A percentile compares a stretch with the other conserved stretches of the same genome.
Conservation (phyloP, 2,888 invertebrate genomes). For the Lissocephala sabroskyi region DNA sequence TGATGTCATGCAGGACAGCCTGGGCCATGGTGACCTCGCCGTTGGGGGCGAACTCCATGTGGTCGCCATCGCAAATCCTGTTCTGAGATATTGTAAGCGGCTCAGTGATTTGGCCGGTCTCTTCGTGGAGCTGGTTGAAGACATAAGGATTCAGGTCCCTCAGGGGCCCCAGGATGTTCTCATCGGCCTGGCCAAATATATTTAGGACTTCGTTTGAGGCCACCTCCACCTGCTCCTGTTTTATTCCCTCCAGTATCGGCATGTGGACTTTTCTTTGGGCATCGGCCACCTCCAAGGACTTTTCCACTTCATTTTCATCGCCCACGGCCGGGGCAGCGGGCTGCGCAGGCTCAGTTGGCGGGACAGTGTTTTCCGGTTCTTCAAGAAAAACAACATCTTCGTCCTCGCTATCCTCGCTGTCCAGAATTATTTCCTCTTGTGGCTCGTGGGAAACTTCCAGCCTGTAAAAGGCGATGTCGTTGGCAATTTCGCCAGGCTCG, state of each 20-base stretch:
- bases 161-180: slow-evolving; percentile 38
- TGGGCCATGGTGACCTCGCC: slow-evolving; percentile 47
- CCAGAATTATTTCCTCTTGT: background rate
- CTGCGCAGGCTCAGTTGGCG: no score
- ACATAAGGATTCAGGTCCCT: slow-evolving; percentile 54
- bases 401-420: slow-evolving; percentile 26
- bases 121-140: slow-evolving; percentile 39
- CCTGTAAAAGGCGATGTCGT: no score
- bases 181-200: slow-evolving; percentile 59
- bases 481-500: no score
- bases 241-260: slow-evolving; percentile 45
- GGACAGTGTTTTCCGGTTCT: no score
- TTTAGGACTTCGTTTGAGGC: slow-evolving; percentile 47
- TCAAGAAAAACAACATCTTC: slow-evolving; percentile 21
- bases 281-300: background rate
- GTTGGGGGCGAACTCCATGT: slow-evolving; percentile 24
- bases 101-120: slow-evolving; percentile 7
- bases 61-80: slow-evolving; percentile 37
- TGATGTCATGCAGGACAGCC: slow-evolving; percentile 58
- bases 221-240: slow-evolving; percentile 40
- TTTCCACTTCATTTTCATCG: background rate
- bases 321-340: background rate
- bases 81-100: background rate
- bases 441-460: slow-evolving; percentile 47
- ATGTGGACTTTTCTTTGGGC: slow-evolving; percentile 30